Base-by-base conservation (phyloP, 2,113 vertebrate species). In the Oreocharis arfaki region DNA sequence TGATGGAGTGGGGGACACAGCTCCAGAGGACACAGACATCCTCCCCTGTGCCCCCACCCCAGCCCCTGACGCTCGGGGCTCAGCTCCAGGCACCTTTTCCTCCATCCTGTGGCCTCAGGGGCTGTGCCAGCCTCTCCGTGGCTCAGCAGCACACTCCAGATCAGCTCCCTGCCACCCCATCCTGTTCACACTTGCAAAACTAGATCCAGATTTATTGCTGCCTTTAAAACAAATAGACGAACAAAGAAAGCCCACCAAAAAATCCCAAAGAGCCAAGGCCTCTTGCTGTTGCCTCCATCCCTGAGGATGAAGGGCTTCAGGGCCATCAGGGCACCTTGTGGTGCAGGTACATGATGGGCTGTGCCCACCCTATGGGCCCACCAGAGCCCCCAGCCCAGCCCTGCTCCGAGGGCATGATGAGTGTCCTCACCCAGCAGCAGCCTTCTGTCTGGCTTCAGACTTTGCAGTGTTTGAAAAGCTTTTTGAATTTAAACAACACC, bases 381-480 rank as follows among this genome's bases (percentile, higher is more conserved):
- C 12, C 55, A 55, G 13, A 68, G 73, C 27, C 37, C 53, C 44
- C 57, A 35, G 26, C 23, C 59, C 79, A 81, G 42, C 33, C n/a
- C 65, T 0, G 0, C 46, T 46, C 35, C 0, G 0, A 47, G 63
- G 4, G 11, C 19, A 19, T 1, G 6, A 27, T 11, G 6, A 65
- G 39, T 24, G 19, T 5, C 42, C 53, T 30, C 1, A 0, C 19
- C 14, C 19, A 68, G 41, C 21, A 0, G 10, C 17, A 39, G 8
- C 33, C 12, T 64, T 63, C 37, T 8, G 7, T 10, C 17, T 15
- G 33, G 5, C 22, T 41, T 47, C 41, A 41, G 53, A 5, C 17
- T 65, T 44, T 0, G 21, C 57, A 16, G 22, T 1, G 13, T 7
- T 71, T 32, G 17, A 56, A 77, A 46, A 16, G 18, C 8, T 33